Base-by-base conservation (phyloP, 1,140 invertebrate genomes). In the Aporrectodea caliginosa region DNA sequence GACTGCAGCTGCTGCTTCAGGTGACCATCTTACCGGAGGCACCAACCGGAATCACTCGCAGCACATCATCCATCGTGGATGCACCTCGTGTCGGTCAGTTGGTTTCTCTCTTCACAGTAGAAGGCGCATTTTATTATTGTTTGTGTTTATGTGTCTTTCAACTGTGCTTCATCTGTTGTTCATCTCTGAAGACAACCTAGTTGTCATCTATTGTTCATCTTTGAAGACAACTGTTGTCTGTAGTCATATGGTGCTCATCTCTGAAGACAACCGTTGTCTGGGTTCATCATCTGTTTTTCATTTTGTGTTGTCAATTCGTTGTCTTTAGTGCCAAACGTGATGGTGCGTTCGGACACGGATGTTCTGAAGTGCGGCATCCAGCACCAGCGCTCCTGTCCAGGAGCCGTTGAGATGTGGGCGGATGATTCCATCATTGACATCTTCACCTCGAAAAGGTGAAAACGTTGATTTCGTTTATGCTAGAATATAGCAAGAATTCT, bases 1-100 rank as follows among this genome's bases (percentile, higher is more conserved):
- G 86, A 74, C 82, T 87, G 22, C 84, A 88, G 35, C 82, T 88
- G 2, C 80, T 88, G 34, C 83, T 88, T 33, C 85, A 88, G 75
- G 87, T 88, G 1, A 87, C 84, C 79, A 87, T 87, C 73, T 80
- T 82, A 22, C 82, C 84, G 1, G 82, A 83, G 6, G 77, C 32
- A 14, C 73, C 79, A 34, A 75, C 69, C 22, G 78, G 79, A 27
- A 80, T 84, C 29, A 83, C 83, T 1, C 79, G 83, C 58, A 85
- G 83, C 32, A 77, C 84, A 1, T 86, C 85, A 14, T 81, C 84
- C 31, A 75, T 75, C 43, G 32, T 71, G 29, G 69, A 35, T 70
- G 30, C 27, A n/a, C 68, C 35, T 14, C 71, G 33, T 32, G 27
- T 29, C 43, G 73, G 77, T 80, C 29, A 72, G 77, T 33, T 68